Evolutionary conservation across 1,140 invertebrate species (phyloP).

Genomic region (Ericerus pela): DNA sequence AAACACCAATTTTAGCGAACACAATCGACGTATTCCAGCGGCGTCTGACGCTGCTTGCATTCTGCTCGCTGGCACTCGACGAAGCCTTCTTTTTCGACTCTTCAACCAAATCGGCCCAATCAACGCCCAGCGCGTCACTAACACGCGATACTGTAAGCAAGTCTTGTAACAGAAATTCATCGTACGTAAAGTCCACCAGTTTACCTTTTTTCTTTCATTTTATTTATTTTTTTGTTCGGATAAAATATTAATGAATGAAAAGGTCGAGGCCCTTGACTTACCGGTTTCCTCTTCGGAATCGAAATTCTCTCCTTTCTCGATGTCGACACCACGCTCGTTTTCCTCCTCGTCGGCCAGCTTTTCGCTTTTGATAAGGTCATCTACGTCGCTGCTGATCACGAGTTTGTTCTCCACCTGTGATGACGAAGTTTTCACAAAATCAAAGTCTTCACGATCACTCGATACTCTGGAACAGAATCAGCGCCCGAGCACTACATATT

Average conservation of each 20-base stretch:
- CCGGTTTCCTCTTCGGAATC: constrained; percentile 4
- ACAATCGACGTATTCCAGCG: constrained; percentile 61
- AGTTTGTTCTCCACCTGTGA: no score
- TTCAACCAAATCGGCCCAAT: constrained; percentile 72
- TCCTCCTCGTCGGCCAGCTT: background rate
- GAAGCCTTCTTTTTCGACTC: constrained; percentile 25
- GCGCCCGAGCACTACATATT: no score
- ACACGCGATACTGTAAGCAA: constrained; percentile 54
- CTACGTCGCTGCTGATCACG: background rate
- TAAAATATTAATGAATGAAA: no score
- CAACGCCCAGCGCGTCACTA: constrained; percentile 75
- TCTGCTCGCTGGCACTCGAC: constrained; percentile 29
- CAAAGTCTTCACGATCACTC: no score
- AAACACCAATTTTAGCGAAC: constrained; percentile 53
- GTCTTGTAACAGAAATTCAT: constrained; percentile 38
- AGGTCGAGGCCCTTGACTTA: background rate
- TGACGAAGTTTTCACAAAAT: no score
- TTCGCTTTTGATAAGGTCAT: background rate
- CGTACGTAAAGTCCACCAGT: background rate
- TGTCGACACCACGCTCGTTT: background rate
- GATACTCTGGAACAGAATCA: no score
- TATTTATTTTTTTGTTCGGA: no score
- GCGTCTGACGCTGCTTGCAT: constrained; percentile 42
- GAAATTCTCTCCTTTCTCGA: background rate
- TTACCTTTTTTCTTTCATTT: no score